Evolutionary conservation across 2,113 vertebrate species (phyloP), one percentile per base, ranked within the genome.

Genomic region (Meleagris gallopavo): DNA sequence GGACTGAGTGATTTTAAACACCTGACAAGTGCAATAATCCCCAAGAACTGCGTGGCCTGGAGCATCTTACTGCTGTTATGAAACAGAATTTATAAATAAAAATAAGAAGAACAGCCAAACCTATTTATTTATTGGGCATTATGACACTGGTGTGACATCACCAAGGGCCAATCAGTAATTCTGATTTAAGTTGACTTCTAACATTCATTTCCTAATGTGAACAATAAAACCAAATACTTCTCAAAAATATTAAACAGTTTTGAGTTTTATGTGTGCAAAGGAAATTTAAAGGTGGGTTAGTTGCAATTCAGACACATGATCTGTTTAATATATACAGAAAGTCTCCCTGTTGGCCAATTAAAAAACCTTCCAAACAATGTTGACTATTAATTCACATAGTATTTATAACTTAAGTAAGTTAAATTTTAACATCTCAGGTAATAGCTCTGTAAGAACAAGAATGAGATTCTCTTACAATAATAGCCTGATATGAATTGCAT

Each of bases 51-150:
- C 96, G 96, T 96, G 95, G 97, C 97, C 97, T 95, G 97, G 70
- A 97, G 97, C 97, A 97, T 97, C 91, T 97, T 96, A 96, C 92
- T 96, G 95, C 97, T 97, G 92, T 97, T 98, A 97, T 98, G 97
- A 98, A 98, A 98, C 95, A 97, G 97, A 98, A 98, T 98, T 98
- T 98, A 98, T 98, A 98, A 97, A 98, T 97, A 97, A 98, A 97
- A 98, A 97, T 98, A 97, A 97, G 97, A 97, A 97, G 92, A 97
- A 97, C 93, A 96, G 95, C 88, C 84, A 96, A 95, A 97, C 54
- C 93, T 94, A 94, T 97, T 95, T 96, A 97, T 92, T 97, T 97
- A 67, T 90, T 74, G 72, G 86, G 58, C 67, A 93, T 93, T 81
- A 46, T 95, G 90, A 94, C 93, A 96, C 90, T 94, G 66, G 74